A percentile compares a stretch with the other conserved stretches of the same genome.
Conservation (phyloP, 2,888 invertebrate genomes). For the Melanargia galathea region DNA sequence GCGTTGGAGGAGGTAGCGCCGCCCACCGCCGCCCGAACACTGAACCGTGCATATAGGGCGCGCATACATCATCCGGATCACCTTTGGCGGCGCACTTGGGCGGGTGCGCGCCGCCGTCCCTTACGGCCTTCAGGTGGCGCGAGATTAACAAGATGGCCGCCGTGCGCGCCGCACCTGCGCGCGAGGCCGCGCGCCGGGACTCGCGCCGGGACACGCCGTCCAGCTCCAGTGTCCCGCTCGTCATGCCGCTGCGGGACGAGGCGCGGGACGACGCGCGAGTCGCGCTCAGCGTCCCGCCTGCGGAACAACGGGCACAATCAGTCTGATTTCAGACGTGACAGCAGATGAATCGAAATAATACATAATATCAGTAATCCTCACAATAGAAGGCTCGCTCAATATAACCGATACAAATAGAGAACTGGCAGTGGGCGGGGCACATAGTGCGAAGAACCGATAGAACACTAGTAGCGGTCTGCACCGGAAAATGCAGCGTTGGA, state of each 20-base stretch:
- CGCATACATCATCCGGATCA: conserved; percentile 81
- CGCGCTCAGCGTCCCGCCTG: conserved; percentile 82
- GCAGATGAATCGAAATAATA: too few species aligned
- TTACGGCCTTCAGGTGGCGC: conserved; percentile 88
- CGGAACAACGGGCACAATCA: not conserved
- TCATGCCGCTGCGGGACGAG: conserved; percentile 78
- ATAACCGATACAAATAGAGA: too few species aligned
- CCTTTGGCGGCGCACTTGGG: conserved; percentile 82
- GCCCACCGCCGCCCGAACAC: conserved; percentile 57
- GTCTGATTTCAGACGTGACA: too few species aligned
- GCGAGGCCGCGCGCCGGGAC: conserved; percentile 85
- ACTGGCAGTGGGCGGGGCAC: too few species aligned
- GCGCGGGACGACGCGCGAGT: conserved; percentile 76
- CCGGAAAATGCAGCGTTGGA: too few species aligned
- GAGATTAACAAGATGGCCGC: conserved; percentile 97
- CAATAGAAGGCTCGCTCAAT: too few species aligned
- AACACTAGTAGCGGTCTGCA: too few species aligned
- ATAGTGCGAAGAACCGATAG: too few species aligned
- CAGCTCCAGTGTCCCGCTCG: conserved; percentile 69
- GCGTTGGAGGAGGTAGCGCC: conserved; percentile 49
- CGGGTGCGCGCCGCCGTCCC: conserved; percentile 81
- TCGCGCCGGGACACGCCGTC: conserved; percentile 70
- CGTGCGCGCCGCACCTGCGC: conserved; percentile 96
- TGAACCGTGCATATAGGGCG: conserved; percentile 73
- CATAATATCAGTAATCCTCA: too few species aligned